Evolutionary conservation across 2,797 vertebrate species (phyloP).

Genomic region (Dipus sagitta): DNA sequence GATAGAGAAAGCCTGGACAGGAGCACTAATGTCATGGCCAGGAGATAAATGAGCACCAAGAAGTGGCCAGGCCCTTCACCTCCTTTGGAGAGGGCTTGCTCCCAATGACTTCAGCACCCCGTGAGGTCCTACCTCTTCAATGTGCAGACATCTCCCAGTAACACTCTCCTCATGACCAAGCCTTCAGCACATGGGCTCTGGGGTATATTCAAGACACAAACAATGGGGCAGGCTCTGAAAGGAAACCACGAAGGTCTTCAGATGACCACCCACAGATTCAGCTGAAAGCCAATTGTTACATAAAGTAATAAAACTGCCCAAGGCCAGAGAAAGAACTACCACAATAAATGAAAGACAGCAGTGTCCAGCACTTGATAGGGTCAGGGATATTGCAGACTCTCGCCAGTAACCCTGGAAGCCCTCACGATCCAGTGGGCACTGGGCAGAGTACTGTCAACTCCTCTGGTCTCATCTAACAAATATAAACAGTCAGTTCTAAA

Average conservation of each 20-base stretch:
- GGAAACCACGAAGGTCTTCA: background rate
- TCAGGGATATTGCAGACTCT: background rate
- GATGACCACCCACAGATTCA: background rate
- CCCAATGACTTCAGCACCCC: background rate
- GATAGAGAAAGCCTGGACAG: background rate
- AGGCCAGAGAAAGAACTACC: background rate
- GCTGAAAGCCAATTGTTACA: background rate
- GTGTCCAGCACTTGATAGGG: background rate
- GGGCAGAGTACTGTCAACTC: background rate
- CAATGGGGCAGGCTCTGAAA: too few relatives aligned
- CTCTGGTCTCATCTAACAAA: background rate
- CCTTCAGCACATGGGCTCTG: background rate
- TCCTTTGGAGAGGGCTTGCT: background rate
- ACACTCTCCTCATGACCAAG: too few relatives aligned
- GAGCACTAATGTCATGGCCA: background rate
- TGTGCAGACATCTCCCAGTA: background rate
- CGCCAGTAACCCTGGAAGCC: too few relatives aligned
- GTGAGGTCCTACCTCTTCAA: background rate
- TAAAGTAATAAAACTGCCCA: background rate
- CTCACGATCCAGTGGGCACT: background rate
- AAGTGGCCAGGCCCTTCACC: too few relatives aligned
- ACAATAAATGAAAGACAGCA: too few relatives aligned
- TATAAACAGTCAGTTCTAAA: background rate
- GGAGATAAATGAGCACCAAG: background rate
- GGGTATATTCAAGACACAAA: background rate